Evolutionary conservation across 2,888 invertebrate genomes (phyloP), one percentile per base, ranked within the genome.

Genomic region (Schrankia costaestrigalis): DNA sequence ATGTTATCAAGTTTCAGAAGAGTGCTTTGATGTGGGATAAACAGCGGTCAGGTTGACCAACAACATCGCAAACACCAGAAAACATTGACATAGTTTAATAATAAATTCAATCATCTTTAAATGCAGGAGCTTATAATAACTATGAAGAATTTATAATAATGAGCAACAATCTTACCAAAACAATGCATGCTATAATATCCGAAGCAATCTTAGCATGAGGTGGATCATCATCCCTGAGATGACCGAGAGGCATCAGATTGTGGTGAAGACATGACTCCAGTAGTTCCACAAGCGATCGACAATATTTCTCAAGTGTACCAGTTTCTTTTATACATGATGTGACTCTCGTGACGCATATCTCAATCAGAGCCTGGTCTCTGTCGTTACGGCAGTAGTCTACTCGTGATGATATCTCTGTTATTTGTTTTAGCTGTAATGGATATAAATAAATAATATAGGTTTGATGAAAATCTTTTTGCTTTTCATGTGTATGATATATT

Each of bases 151-250:
- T 9, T 22, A 1, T 2, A 3, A 2, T 22, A 5, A 22, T 22
- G 2, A n/a, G 5, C 22, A 9, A 22, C n/a, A 2, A n/a, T 37
- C 90, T 88, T 78, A 96, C 97, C 90, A 97, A 87, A 84, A 98
- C 97, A 76, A 98, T 94, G 80, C 96, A 97, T 53, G 97, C 96
- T 68, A 98, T 94, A 46, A 98, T 93, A 85, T 98, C 98, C 26
- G 96, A 95, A 11, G 97, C 97, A 66, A 98, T 97, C 86, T 98
- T 98, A 26, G 97, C 96, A 90, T 98, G 97, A 1, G 97, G 97
- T 19, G 97, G 96, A 83, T 97, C 97, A 67, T 95, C 95, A 78
- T 95, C 95, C 56, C 92, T 87, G 11, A 90, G 80, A 49, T 87
- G 85, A 1, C 84, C 84, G 0, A 89, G 72, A 0, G 95, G 94